phyloP scores from a whole-genome alignment of 2,888 invertebrate genomes.

The Dasysyrphus albostriatus region DNA sequence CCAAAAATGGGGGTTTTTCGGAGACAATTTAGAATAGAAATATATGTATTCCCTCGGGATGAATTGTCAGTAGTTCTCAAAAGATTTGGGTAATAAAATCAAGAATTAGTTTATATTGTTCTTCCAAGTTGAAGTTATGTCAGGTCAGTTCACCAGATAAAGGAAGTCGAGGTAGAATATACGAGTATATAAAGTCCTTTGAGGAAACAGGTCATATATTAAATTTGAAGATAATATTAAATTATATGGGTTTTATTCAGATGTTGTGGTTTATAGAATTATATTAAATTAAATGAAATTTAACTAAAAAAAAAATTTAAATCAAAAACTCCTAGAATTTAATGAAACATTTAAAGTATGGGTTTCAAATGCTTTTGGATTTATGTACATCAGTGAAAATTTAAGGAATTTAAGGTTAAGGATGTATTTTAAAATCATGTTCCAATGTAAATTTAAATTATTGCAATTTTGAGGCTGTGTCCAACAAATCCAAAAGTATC shows the following conservation, averaged over 20 bases:
- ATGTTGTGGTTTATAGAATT: background rate
- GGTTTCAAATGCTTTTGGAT: too few species aligned
- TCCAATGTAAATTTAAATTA: too few species aligned
- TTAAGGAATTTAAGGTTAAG: too few species aligned
- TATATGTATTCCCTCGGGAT: background rate
- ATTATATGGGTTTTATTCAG: background rate
- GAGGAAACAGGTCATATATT: background rate
- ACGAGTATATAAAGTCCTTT: background rate
- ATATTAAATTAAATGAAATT: too few species aligned
- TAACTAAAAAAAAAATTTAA: too few species aligned
- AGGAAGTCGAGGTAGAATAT: background rate
- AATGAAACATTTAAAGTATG: too few species aligned
- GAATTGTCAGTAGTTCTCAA: background rate
- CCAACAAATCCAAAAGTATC: too few species aligned
- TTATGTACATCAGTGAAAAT: too few species aligned
- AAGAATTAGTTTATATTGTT: slow-evolving; percentile 9
- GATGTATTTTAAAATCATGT: too few species aligned
- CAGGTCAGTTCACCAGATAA: background rate
- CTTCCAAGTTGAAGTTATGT: background rate
- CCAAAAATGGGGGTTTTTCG: background rate
- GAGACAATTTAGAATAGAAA: background rate
- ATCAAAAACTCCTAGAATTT: too few species aligned
- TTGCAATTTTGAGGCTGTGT: too few species aligned
- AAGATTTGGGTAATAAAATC: slow-evolving; percentile 14
- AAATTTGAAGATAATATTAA: background rate